Conservation (phyloP, 2,113 vertebrate genomes). For the Caracal caracal region DNA sequence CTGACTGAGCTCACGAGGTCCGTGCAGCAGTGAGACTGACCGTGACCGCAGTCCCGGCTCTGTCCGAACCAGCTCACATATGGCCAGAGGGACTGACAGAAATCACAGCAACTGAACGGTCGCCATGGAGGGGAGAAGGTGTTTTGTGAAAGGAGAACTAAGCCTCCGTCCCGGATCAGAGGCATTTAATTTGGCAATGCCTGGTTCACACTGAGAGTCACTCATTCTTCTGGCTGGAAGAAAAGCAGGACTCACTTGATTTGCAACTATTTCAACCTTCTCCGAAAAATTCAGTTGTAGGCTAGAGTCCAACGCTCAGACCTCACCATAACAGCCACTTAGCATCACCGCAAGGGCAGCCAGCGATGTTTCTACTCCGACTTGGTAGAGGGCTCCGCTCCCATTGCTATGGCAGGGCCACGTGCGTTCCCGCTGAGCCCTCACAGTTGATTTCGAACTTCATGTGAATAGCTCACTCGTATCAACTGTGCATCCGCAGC, state of each 20-base stretch:
- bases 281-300: constrained; percentile 32
- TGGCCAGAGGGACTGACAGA: background rate
- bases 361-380: background rate
- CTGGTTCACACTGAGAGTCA: background rate
- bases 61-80: background rate
- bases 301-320: constrained; percentile 53
- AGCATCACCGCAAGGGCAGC: background rate
- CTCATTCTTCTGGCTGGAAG: constrained; percentile 60
- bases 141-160: background rate
- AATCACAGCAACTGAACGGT: background rate
- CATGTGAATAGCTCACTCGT: background rate
- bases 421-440: rapidly evolving
- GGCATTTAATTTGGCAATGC: constrained; percentile 6
- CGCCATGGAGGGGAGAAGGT: background rate
- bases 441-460: too few species aligned
- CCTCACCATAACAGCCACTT: background rate
- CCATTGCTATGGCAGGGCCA: background rate
- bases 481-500: background rate
- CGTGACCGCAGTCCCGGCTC: rapidly evolving
- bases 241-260: constrained; percentile 54
- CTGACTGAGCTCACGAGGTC: background rate
- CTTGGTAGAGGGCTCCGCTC: background rate
- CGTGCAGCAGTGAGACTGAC: background rate
- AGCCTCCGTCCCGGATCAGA: background rate
- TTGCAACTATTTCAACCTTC: constrained; percentile 66